Evolutionary conservation across 2,113 vertebrate genomes (phyloP), one percentile per base, ranked within the genome.

Genomic region (Tringa solitaria): DNA sequence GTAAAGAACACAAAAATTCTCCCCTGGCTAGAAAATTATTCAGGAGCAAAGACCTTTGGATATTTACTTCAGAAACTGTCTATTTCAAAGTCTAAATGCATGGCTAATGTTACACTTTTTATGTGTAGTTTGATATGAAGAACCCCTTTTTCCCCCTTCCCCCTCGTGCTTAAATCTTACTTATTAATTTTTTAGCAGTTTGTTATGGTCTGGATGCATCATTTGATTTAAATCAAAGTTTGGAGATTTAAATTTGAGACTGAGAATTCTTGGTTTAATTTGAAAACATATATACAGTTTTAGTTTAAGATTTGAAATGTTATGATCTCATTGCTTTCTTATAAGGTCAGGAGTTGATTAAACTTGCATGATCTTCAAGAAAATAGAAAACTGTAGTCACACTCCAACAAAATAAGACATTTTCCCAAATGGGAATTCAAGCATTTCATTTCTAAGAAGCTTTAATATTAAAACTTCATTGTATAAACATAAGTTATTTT

Each of bases 401-500:
- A 53, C 8, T 69, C 16, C 17, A 77, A 68, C 3, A 89, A 48
- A 18, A 69, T n/a, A 64, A 79, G 10, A 22, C 32, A 45, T 87
- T 88, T 64, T 87, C 26, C 32, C 21, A 63, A 6, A 1, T 65
- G 67, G 15, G 54, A 85, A 88, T 74, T 65, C 23, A 69, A 21
- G 17, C 51, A 63, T 92, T 90, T 83, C 0, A 61, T 86, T 90
- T 90, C 32, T 84, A 86, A 73, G 28, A 86, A 63, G 5, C 45
- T 80, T 70, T 59, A 61, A 73, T 93, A 84, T 65, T 79, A 90
- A 86, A 95, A 70, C 37, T 63, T 95, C 28, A 65, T 57, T 95
- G n/a, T 74, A 76, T 70, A 92, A 92, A 84, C 50, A 80, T 45
- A 73, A 85, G 82, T 13, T 80, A n/a, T 90, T 95, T 92, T 89